These are phyloP conservation scores for Sebastes itinus DNA, from an alignment of 2,797 vertebrate species.

Conservation along the genomic window DNA sequence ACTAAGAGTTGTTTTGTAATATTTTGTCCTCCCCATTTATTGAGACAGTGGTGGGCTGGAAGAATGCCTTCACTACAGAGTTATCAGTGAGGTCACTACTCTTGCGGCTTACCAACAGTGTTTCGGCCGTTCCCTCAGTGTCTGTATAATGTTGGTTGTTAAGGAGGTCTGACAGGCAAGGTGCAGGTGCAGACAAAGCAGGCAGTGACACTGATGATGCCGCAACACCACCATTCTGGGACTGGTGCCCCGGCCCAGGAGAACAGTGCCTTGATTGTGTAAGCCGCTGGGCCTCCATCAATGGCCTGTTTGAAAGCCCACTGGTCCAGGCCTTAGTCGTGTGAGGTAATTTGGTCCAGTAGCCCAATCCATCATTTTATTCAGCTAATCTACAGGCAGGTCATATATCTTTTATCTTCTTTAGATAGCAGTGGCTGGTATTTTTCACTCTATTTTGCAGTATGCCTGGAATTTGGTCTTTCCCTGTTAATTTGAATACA, in stretches of 20 bases:
- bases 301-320: slow-evolving; percentile 61
- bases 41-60: not conserved
- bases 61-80: not conserved
- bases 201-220: slow-evolving; percentile 55
- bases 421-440: not conserved
- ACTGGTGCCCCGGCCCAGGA: slow-evolving; percentile 48
- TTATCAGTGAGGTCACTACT: not conserved
- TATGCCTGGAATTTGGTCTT: not conserved
- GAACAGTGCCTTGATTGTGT: slow-evolving; percentile 67
- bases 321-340: slow-evolving; percentile 17
- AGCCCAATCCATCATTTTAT: slow-evolving; percentile 11
- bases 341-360: slow-evolving; percentile 28
- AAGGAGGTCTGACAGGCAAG: slow-evolving; percentile 33
- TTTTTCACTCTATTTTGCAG: not conserved
- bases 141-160: slow-evolving; percentile 4
- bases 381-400: not conserved
- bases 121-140: slow-evolving; percentile 1
- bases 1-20: not conserved
- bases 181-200: slow-evolving; percentile 71
- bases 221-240: slow-evolving; percentile 52
- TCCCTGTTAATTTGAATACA: not conserved
- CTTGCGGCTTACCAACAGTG: slow-evolving; percentile 1
- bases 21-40: not conserved
- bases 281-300: slow-evolving; percentile 41
- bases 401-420: not conserved